Conservation (phyloP, 1,140 invertebrate genomes). For the Manduca sexta region DNA sequence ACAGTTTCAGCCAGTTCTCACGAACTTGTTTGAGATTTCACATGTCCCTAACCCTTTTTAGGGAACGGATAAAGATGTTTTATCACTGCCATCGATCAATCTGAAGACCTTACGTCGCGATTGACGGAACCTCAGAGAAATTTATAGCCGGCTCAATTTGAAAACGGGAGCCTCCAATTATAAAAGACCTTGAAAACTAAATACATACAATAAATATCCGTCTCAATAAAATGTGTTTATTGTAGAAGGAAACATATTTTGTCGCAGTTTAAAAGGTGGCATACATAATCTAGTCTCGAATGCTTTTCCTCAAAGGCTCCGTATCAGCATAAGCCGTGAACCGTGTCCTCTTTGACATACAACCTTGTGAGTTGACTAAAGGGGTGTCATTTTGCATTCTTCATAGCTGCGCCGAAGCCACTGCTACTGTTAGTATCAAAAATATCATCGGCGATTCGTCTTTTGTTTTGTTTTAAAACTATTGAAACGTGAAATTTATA, state of each 20-base stretch:
- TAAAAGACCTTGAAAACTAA: background rate
- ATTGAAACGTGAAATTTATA: constrained; percentile 4
- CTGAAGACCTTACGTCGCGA: background rate
- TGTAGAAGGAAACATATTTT: constrained; percentile 18
- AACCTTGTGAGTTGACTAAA: constrained; percentile 18
- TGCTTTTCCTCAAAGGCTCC: constrained; percentile 31
- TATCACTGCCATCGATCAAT: background rate
- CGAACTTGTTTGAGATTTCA: no score
- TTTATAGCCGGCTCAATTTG: background rate
- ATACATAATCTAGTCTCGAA: constrained; percentile 25
- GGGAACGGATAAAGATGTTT: background rate
- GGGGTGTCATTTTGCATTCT: constrained; percentile 29
- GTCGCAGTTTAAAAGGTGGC: constrained; percentile 19
- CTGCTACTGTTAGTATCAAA: constrained; percentile 26
- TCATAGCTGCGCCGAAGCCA: constrained; percentile 12
- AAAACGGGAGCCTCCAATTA: background rate
- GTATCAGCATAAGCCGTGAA: constrained; percentile 32
- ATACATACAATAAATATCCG: background rate
- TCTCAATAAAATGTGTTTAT: background rate
- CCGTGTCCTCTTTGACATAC: constrained; percentile 29
- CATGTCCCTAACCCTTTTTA: no score
- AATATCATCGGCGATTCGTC: constrained; percentile 7
- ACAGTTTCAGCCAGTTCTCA: no score
- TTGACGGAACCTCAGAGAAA: background rate
- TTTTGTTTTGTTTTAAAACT: constrained; percentile 1